Conservation (phyloP, 2,888 invertebrate species). For the Chrysina gloriosa region DNA sequence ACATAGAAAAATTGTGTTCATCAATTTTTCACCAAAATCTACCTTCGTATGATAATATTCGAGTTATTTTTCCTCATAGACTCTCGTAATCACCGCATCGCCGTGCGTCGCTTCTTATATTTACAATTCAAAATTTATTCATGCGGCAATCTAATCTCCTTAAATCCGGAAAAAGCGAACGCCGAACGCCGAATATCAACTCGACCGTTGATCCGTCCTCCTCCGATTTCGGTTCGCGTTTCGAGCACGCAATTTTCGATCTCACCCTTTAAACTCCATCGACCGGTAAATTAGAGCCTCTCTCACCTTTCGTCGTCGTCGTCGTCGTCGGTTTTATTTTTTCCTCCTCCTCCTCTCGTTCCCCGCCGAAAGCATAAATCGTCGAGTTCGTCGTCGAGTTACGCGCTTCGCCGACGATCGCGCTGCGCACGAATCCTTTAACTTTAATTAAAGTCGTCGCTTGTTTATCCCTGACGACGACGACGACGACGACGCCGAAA, state of each 20-base stretch:
- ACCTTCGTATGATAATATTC: too few species aligned
- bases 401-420: not conserved
- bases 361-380: constrained; percentile 12
- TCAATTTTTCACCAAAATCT: too few species aligned
- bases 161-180: too few species aligned
- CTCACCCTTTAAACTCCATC: constrained; percentile 4
- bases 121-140: too few species aligned
- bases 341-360: not conserved
- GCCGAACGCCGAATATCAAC: too few species aligned
- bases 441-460: constrained; percentile 32
- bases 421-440: constrained; percentile 13
- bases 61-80: too few species aligned
- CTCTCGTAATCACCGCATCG: too few species aligned
- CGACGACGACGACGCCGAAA: not conserved
- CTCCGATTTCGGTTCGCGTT: too few species aligned
- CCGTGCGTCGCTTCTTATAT: too few species aligned
- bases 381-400: constrained; percentile 9
- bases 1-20: too few species aligned
- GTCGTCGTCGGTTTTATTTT: not conserved
- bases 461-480: constrained; percentile 27
- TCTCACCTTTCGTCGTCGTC: constrained; percentile 4
- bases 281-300: constrained; percentile 21
- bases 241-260: not conserved
- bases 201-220: too few species aligned
- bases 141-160: too few species aligned